These are phyloP conservation scores for Pseudanteris insignis DNA, from an alignment of 2,888 invertebrate species.

Conservation along the genomic window DNA sequence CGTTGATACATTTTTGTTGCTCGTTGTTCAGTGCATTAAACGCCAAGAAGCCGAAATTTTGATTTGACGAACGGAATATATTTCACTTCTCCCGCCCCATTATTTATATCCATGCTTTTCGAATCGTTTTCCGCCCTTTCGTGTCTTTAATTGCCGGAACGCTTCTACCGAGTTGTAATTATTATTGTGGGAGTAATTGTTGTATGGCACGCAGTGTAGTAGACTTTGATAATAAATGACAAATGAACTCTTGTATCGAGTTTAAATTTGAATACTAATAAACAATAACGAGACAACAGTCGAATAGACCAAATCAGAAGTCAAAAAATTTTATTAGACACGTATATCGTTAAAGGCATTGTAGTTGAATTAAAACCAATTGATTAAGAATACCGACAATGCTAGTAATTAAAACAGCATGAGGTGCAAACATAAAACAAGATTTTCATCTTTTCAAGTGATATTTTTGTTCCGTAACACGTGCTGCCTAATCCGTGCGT, in stretches of 20 bases:
- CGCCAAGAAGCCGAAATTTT: slow-evolving; percentile 16
- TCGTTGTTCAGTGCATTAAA: slow-evolving; percentile 7
- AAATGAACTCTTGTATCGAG: slow-evolving; percentile 14
- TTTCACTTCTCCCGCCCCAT: slow-evolving; percentile 23
- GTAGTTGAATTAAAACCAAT: no score
- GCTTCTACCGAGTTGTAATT: slow-evolving; percentile 36
- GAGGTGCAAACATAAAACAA: no score
- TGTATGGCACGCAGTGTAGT: slow-evolving; percentile 29
- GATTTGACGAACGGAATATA: slow-evolving; percentile 24
- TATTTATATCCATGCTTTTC: slow-evolving; percentile 41
- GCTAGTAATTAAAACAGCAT: no score
- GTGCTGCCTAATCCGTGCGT: no score
- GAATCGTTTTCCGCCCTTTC: slow-evolving; percentile 36
- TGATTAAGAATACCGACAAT: no score
- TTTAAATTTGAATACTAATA: slow-evolving; percentile 10
- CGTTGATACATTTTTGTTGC: slow-evolving; percentile 25
- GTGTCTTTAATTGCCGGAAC: slow-evolving; percentile 43
- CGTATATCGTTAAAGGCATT: no score
- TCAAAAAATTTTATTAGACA: no score
- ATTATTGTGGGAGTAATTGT: slow-evolving; percentile 41
- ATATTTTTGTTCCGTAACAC: no score
- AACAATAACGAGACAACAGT: slow-evolving; percentile 16
- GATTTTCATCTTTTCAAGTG: no score
- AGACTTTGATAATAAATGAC: slow-evolving; percentile 30
- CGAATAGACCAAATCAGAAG: no score